These are phyloP conservation scores for Osmerus eperlanus DNA, from an alignment of 2,113 vertebrate genomes.

Conservation along the genomic window DNA sequence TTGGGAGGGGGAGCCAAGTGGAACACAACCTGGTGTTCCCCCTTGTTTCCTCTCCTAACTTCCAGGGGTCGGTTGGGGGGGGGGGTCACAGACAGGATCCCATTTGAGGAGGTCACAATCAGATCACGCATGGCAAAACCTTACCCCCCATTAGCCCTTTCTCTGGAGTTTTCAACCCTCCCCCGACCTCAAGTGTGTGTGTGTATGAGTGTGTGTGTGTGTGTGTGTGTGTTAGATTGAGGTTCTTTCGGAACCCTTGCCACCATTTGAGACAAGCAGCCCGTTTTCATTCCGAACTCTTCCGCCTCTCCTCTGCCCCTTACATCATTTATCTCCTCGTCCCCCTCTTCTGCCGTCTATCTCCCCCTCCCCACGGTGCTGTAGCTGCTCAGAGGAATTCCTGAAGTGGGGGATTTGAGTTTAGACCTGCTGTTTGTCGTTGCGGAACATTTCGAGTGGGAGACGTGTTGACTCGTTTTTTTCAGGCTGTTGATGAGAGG, in stretches of 20 bases:
- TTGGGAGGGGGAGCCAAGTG: conserved; percentile 34
- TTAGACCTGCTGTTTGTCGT: conserved; percentile 33
- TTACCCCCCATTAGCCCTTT: conserved; percentile 16
- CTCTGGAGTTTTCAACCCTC: background rate
- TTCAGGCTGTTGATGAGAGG: conserved; percentile 3
- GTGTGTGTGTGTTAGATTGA: background rate
- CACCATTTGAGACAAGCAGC: background rate
- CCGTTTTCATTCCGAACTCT: background rate
- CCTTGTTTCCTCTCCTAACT: conserved; percentile 37
- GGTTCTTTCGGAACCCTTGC: background rate
- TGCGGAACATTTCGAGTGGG: conserved; percentile 9
- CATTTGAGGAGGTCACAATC: background rate
- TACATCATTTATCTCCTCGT: conserved; percentile 3
- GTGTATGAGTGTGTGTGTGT: background rate
- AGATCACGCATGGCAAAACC: background rate
- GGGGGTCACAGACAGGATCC: conserved; percentile 24
- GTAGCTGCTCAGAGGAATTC: conserved; percentile 35
- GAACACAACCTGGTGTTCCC: conserved; percentile 29
- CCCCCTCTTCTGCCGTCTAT: conserved; percentile 3
- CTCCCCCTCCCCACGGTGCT: conserved; percentile 29
- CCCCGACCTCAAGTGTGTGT: background rate
- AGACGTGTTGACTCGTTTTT: conserved; percentile 29
- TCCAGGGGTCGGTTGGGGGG: conserved; percentile 17
- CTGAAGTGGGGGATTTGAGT: conserved; percentile 27
- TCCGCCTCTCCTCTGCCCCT: conserved; percentile 7